Evolutionary conservation across 2,113 vertebrate genomes (phyloP), one percentile per base, ranked within the genome.

Genomic region (Lipotes vexillifer): DNA sequence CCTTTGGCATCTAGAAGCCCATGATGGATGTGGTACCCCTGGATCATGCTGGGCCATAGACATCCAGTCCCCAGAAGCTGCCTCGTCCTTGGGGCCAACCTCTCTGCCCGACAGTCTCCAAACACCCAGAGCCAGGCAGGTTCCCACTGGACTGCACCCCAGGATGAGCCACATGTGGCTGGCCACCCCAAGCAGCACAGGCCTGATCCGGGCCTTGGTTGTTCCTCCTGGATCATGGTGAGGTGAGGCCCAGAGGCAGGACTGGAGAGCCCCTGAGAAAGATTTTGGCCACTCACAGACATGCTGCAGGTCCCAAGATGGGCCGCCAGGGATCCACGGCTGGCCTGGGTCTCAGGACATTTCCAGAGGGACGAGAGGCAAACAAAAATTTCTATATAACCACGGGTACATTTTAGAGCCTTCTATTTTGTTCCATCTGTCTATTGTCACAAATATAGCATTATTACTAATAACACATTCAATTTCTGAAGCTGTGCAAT

Each of bases 1-100:
- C 99, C 18, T 99, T 99, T 20, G 99, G 99, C 0, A 99, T 99
- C 38, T 99, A 99, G 98, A 99, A 98, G 65, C 99, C 99, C 0
- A 15, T 36, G 18, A 25, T 90, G 23, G 97, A 97, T 2, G 0
- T 87, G n/a, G 84, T 98, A 87, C 13, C 13, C 31, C 20, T 10
- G 10, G 66, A 71, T 33, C 8, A 10, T 8, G 49, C 15, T 66
- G 2, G 13, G n/a, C 36, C 0, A 0, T 20, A 75, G 41, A 36
- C 3, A 4, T 61, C n/a, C 31, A 72, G 25, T 77, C 11, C 33
- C 52, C 1, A 31, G 85, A 29, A 91, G 69, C 41, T 8, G 1
- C 78, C 9, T 21, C 1, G 3, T 3, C 61, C 20, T 11, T 20
- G n/a, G 41, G 27, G 13, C 4, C 44, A 68, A 20, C n/a, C 15